phyloP scores from a whole-genome alignment of 2,797 vertebrate genomes.

The Acanthornis magna region DNA sequence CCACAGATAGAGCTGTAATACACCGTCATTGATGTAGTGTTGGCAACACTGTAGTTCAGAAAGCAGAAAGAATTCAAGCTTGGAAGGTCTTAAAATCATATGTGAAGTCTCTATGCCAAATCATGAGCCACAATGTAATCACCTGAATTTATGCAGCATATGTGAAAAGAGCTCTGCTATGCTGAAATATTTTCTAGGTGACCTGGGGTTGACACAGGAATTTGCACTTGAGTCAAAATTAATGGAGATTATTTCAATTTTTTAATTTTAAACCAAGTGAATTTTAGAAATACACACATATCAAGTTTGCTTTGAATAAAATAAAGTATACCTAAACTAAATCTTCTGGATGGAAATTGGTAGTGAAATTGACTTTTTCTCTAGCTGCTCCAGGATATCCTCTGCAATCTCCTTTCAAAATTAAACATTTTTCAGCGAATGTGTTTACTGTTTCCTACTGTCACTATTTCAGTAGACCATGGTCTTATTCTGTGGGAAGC shows the following conservation, averaged over 20 bases:
- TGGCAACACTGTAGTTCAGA: not conserved
- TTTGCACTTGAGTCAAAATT: not conserved
- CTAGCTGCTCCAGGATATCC: not conserved
- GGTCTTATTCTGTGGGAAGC: not conserved
- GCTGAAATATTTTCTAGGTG: not conserved
- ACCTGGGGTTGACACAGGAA: not conserved
- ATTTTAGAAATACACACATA: not conserved
- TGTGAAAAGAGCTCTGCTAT: not conserved
- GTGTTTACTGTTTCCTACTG: not conserved
- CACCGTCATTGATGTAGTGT: not conserved
- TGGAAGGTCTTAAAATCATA: not conserved
- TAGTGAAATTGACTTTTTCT: not conserved
- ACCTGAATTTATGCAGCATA: not conserved
- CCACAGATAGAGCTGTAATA: not conserved
- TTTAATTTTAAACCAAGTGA: not conserved
- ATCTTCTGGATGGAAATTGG: not conserved
- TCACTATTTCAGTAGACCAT: not conserved
- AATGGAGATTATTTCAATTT: not conserved
- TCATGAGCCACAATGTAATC: not conserved
- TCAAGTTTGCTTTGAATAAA: not conserved
- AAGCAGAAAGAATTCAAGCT: not conserved
- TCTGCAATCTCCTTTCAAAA: not conserved
- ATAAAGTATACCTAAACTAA: not conserved
- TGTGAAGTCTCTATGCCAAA: constrained; percentile 3
- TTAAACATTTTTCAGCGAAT: not conserved